Base-by-base conservation (phyloP, 1,140 invertebrate genomes). In the Drosophila baimaii region DNA sequence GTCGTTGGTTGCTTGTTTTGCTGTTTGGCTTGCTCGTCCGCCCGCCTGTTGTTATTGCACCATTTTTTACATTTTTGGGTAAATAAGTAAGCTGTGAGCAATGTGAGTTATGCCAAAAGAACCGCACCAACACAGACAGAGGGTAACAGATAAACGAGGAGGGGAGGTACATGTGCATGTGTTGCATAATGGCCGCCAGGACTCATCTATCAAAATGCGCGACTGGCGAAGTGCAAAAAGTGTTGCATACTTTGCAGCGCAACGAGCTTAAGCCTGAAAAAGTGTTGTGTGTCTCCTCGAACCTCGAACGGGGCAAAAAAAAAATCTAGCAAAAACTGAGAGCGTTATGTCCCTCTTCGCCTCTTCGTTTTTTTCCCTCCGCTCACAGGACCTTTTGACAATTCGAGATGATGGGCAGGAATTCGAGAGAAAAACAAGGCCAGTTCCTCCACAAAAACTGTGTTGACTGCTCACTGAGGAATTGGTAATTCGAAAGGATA, bases 201-300 rank as follows among this genome's bases (percentile, higher is more conserved):
- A 81, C 79, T 88, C 82, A 86, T 86, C 83, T 89, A 88, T 88
- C 84, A 88, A 88, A 83, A 79, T 83, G 79, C 80, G 72, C 80
- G 66, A 79, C 63, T 72, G 69, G 73, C 64, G 55, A 41, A 73
- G 71, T 57, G 59, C 78, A 89, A 88, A 88, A 80, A 86, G 47
- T 81, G 81, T 61, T 81, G 77, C 81, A 86, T 76, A 81, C 81
- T 81, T 85, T 78, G 65, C 66, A 75, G 78, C 68, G 62, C 63
- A 68, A 78, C 63, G 74, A 66, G 66, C 61, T 69, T 56, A 49
- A 58, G 59, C 9, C 47, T 39, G 61, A 84, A 84, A 79, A 80
- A 77, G 70, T 75, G 79, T 71, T 79, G 79, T 79, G 79, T 81
- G 79, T 68, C 76, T 70, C 33, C 61, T 52, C 61, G 61, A 69